Base-by-base conservation (phyloP, 2,797 vertebrate species). In the Rhinophrynus dorsalis region DNA sequence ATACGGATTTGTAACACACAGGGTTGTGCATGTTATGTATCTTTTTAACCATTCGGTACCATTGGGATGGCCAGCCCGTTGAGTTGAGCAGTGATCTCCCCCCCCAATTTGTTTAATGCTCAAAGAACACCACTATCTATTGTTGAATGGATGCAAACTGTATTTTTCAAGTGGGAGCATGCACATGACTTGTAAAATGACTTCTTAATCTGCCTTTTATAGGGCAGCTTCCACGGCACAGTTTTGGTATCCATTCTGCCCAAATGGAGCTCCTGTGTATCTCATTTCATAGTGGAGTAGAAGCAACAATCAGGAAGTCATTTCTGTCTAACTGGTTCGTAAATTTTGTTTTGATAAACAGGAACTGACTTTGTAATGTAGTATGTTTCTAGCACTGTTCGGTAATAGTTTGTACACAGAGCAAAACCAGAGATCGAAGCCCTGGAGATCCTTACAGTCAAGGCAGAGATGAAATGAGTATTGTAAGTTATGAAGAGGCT, bases 321-420 rank as follows among this genome's bases (percentile, higher is more conserved):
- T 23, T 56, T 24, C 17, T 21, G 42, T 21, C 42, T 42, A 61
- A 45, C 47, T 45, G 47, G 11, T 2, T 47, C 40, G 57, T 44
- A n/a, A 29, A 59, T 44, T 59, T 59, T 59, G 8, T 44, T 27
- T 42, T 44, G 23, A 44, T 44, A 59, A 59, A 29, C n/a, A 30
- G 38, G 26, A 44, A 59, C 29, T 27, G 24, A 18, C 37, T 59
- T 59, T 57, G n/a, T 59, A 42, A 40, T 59, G 37, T 18, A 59
- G 21, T 11, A 15, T 29, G 24, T 38, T 59, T 42, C 37, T 20
- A 12, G 32, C 9, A 35, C 2, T 44, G 37, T 15, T 15, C 18
- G 37, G 8, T 27, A 18, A 29, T 59, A 44, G 40, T 21, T n/a
- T 42, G 32, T 12, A 37, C 15, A 59, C 2, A 40, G 26, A 44